Evolutionary conservation across 2,888 invertebrate species (phyloP).

Genomic region (Neoitamus cyanurus): DNA sequence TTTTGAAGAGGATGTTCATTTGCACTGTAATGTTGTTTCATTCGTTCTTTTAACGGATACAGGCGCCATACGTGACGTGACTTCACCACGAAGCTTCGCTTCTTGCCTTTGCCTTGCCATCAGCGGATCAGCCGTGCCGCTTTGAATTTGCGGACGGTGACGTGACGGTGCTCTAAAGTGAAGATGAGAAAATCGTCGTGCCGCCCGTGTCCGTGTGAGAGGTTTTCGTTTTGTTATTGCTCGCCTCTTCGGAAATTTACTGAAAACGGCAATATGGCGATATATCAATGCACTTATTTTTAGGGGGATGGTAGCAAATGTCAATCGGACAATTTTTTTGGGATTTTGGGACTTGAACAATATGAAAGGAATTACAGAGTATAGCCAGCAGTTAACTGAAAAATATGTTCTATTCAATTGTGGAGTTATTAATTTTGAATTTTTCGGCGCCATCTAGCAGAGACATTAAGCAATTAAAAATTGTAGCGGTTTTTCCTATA

Average conservation of each 20-base stretch:
- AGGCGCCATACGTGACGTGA: neutral
- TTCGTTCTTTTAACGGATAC: neutral
- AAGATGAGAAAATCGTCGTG: neutral
- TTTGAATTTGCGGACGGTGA: neutral
- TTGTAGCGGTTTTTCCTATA: too few species aligned
- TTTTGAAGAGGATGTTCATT: neutral
- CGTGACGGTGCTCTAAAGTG: neutral
- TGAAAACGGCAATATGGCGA: neutral
- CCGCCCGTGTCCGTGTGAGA: neutral
- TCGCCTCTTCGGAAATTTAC: neutral
- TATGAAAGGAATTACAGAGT: too few species aligned
- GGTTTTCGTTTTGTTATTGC: neutral
- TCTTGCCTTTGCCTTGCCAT: too few species aligned
- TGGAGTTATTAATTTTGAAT: too few species aligned
- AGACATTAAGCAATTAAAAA: too few species aligned
- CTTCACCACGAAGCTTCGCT: neutral
- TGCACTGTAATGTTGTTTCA: neutral
- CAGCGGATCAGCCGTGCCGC: too few species aligned
- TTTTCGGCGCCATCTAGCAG: too few species aligned
- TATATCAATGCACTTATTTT: neutral
- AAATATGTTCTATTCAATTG: too few species aligned
- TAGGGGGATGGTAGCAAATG: neutral
- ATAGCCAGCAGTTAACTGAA: too few species aligned
- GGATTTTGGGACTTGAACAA: neutral
- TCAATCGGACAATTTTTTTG: neutral